Conservation (phyloP, 2,888 invertebrate species). For the Actias luna region DNA sequence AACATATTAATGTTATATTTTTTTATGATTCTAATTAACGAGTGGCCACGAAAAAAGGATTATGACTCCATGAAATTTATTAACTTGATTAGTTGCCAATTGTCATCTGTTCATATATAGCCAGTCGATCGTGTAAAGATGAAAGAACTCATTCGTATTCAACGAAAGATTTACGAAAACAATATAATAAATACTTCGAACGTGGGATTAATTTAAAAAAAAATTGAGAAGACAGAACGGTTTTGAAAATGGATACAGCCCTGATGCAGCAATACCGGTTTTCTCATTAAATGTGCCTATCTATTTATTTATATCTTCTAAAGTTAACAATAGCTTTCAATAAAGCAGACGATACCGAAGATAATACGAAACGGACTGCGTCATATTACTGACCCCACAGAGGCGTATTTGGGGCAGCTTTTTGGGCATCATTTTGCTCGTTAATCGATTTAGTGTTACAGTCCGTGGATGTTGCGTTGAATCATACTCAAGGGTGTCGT, state of each 20-base stretch:
- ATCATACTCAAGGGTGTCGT: too few species aligned
- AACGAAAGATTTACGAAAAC: not conserved
- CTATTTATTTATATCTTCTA: conserved; percentile 10
- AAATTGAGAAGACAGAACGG: not conserved
- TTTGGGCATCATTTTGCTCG: not conserved
- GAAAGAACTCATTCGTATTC: not conserved
- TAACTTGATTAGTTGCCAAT: too few species aligned
- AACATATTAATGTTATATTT: too few species aligned
- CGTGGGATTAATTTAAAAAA: not conserved
- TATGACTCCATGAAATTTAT: not conserved
- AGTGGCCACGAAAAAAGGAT: too few species aligned
- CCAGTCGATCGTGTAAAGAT: too few species aligned
- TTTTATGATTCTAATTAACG: too few species aligned
- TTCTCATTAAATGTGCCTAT: not conserved
- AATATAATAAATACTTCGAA: not conserved
- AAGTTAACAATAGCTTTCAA: conserved; percentile 8
- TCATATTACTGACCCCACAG: conserved; percentile 15
- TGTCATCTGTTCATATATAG: too few species aligned
- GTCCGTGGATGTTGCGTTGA: too few species aligned
- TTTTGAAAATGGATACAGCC: not conserved
- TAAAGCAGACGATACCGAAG: conserved; percentile 12
- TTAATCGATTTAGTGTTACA: too few species aligned
- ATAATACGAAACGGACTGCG: conserved; percentile 11
- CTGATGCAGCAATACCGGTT: not conserved
- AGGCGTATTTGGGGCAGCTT: not conserved